phyloP scores from a whole-genome alignment of 2,888 invertebrate genomes.

The Eupithecia abbreviata region DNA sequence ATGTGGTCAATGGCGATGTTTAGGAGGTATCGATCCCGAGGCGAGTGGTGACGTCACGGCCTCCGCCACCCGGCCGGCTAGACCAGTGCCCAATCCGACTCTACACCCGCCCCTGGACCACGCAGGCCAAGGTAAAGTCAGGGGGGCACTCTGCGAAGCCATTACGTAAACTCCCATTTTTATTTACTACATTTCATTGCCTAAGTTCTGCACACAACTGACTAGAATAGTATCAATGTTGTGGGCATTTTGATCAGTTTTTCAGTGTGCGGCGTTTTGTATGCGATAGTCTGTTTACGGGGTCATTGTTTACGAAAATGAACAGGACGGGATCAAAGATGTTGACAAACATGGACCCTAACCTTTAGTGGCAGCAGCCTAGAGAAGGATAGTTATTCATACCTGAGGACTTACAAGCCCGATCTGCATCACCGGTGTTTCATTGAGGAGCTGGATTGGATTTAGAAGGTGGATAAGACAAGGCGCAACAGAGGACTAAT shows the following conservation, averaged over 20 bases:
- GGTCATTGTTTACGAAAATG: slow-evolving; percentile 65
- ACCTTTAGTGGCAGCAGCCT: background rate
- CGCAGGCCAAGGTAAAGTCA: slow-evolving; percentile 73
- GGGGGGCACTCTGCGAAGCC: slow-evolving; percentile 76
- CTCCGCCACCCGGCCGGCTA: slow-evolving; percentile 48
- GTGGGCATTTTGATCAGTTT: slow-evolving; percentile 47
- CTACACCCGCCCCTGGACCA: slow-evolving; percentile 36
- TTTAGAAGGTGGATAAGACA: background rate
- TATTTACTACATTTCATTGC: slow-evolving; percentile 59
- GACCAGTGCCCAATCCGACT: slow-evolving; percentile 42
- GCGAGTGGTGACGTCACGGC: slow-evolving; percentile 47
- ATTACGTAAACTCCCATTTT: slow-evolving; percentile 75
- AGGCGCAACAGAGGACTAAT: background rate
- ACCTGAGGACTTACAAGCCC: background rate
- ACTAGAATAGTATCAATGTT: slow-evolving; percentile 45
- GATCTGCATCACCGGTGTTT: background rate
- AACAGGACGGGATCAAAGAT: slow-evolving; percentile 1
- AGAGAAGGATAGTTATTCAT: background rate
- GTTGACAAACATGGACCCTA: background rate
- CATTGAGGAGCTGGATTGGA: background rate
- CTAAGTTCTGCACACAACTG: slow-evolving; percentile 52
- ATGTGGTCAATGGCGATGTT: slow-evolving; percentile 80
- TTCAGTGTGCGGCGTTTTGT: slow-evolving; percentile 60
- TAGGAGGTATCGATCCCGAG: slow-evolving; percentile 67
- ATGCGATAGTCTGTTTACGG: slow-evolving; percentile 62